Conservation (phyloP, 2,888 invertebrate species). For the Perizoma affinitatum region DNA sequence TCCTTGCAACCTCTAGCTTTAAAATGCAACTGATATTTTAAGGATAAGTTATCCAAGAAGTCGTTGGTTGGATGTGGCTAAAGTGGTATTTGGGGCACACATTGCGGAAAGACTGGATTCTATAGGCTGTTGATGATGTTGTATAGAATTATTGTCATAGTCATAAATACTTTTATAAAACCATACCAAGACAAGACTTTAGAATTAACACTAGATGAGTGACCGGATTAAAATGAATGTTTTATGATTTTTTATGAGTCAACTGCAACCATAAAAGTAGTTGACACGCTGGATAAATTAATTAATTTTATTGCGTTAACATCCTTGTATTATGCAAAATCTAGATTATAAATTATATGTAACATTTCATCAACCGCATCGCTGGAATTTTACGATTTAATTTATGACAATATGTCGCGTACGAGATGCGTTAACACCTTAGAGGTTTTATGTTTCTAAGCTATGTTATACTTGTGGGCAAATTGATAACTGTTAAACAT, state of each 20-base stretch:
- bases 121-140: no score
- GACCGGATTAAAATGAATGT: conserved; percentile 22
- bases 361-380: conserved; percentile 27
- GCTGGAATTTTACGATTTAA: conserved; percentile 31
- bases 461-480: conserved; percentile 1
- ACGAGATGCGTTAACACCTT: conserved; percentile 25
- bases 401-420: conserved; percentile 30
- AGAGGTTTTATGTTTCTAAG: conserved; percentile 23
- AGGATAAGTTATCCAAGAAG: no score
- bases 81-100: no score
- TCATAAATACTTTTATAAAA: background rate
- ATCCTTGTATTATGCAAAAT: conserved; percentile 34
- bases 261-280: conserved; percentile 30
- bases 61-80: no score
- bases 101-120: no score
- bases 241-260: conserved; percentile 32
- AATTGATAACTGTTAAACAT: no score
- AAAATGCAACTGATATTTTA: no score
- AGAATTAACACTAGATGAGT: conserved; percentile 14
- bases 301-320: conserved; percentile 30
- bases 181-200: background rate
- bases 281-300: conserved; percentile 35
- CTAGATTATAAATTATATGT: conserved; percentile 35
- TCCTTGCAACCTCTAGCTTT: no score
- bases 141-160: background rate